A percentile compares a stretch with the other conserved stretches of the same genome.
These are phyloP conservation scores for Aurelia coerulea DNA, from an alignment of 30 jellyfish, hydroid and myxozoan genomes.

Conservation along the genomic window DNA sequence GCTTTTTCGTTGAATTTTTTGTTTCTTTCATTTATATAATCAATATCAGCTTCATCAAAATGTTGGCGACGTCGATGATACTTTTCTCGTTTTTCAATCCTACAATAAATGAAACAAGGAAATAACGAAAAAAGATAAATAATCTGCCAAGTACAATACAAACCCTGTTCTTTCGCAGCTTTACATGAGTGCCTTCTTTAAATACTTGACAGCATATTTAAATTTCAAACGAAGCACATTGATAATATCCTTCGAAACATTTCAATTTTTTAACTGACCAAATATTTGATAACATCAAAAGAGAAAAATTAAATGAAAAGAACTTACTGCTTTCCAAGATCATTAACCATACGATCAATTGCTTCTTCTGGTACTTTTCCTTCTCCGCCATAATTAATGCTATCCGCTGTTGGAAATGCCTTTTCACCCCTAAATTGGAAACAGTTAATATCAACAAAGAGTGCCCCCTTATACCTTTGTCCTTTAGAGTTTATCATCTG, in stretches of 20 bases:
- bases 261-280: no score
- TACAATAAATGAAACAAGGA: constrained; percentile 5
- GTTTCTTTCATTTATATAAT: constrained; percentile 95
- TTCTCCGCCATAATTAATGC: constrained; percentile 77
- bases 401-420: constrained; percentile 91
- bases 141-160: neutral
- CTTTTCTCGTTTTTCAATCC: constrained; percentile 90
- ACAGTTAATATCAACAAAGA: neutral
- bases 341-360: constrained; percentile 92
- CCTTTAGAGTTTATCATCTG: no score
- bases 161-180: no score
- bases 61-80: constrained; percentile 96
- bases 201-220: no score
- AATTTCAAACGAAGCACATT: no score
- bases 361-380: constrained; percentile 88
- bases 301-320: no score
- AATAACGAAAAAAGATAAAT: neutral
- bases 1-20: constrained; percentile 95
- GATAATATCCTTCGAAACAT: no score
- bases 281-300: no score
- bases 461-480: no score
- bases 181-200: no score
- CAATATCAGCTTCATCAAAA: constrained; percentile 94
- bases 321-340: constrained; percentile 95
- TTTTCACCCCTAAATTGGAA: constrained; percentile 72